Conservation (phyloP, 2,888 invertebrate genomes). For the Conops quadrifasciatus region DNA sequence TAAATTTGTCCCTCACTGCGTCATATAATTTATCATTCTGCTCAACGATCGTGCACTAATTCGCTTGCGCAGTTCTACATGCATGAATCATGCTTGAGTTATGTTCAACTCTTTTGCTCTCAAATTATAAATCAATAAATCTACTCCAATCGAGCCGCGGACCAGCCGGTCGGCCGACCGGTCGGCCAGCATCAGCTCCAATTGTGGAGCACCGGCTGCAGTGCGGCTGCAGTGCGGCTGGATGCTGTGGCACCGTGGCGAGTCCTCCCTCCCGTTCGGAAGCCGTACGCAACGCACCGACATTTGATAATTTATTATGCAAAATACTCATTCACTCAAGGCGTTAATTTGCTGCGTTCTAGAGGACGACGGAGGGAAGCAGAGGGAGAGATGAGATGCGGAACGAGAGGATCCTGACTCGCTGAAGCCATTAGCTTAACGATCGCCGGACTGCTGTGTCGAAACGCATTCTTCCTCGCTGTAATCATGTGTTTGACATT, state of each 20-base stretch:
- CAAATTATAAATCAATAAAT: constrained; percentile 65
- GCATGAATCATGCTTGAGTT: constrained; percentile 27
- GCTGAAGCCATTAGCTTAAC: constrained; percentile 12
- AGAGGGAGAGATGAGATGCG: background rate
- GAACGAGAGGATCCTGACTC: background rate
- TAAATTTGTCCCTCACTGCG: constrained; percentile 26
- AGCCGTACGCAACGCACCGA: constrained; percentile 31
- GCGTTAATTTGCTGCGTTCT: constrained; percentile 30
- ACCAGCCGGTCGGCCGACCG: background rate
- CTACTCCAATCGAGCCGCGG: constrained; percentile 41
- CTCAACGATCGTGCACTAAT: constrained; percentile 25
- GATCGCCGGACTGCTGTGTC: background rate
- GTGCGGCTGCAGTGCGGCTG: background rate
- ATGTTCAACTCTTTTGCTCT: constrained; percentile 52
- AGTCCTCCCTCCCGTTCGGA: constrained; percentile 9
- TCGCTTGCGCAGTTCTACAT: constrained; percentile 37
- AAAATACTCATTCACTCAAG: constrained; percentile 31
- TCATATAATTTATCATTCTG: constrained; percentile 12
- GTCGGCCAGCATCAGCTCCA: constrained; percentile 3
- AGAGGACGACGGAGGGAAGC: background rate
- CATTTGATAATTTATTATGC: constrained; percentile 33
- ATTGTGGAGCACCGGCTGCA: constrained; percentile 12
- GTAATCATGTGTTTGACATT: constrained; percentile 48
- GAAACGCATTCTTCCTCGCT: constrained; percentile 25
- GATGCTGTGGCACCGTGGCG: background rate